Evolutionary conservation across 2,888 invertebrate genomes (phyloP).

Genomic region (Physocephala rufipes): DNA sequence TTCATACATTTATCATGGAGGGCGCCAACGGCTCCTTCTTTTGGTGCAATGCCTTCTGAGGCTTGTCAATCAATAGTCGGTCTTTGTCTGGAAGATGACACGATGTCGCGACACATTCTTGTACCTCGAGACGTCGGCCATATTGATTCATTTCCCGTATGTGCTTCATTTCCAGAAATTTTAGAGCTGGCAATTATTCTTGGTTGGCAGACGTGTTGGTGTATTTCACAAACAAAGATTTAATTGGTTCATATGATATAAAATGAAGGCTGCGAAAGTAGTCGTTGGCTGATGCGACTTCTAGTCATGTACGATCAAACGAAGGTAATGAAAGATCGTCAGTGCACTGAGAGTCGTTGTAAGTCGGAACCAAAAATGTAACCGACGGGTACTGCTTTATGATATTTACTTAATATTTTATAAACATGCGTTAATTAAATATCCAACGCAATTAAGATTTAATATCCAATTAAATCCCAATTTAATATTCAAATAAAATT

Average conservation of each 20-base stretch:
- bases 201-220: not conserved
- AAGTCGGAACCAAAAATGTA: too few species aligned
- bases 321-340: too few species aligned
- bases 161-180: slow-evolving; percentile 17
- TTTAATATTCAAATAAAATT: too few species aligned
- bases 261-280: not conserved
- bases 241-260: not conserved
- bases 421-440: too few species aligned
- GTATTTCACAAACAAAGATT: slow-evolving; percentile 6
- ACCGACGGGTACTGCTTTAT: too few species aligned
- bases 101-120: slow-evolving; percentile 47
- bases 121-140: slow-evolving; percentile 35
- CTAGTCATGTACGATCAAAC: too few species aligned
- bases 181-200: not conserved
- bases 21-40: slow-evolving; percentile 33
- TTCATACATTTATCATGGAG: slow-evolving; percentile 31
- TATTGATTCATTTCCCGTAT: slow-evolving; percentile 42
- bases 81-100: slow-evolving; percentile 50
- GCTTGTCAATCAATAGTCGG: slow-evolving; percentile 52
- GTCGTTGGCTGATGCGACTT: not conserved
- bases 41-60: slow-evolving; percentile 26
- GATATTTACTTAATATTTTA: too few species aligned
- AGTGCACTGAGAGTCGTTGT: too few species aligned
- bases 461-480: too few species aligned
- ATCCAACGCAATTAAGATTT: too few species aligned